Evolutionary conservation across 2,113 vertebrate species (phyloP).

Genomic region (Diphyllodes magnificus): DNA sequence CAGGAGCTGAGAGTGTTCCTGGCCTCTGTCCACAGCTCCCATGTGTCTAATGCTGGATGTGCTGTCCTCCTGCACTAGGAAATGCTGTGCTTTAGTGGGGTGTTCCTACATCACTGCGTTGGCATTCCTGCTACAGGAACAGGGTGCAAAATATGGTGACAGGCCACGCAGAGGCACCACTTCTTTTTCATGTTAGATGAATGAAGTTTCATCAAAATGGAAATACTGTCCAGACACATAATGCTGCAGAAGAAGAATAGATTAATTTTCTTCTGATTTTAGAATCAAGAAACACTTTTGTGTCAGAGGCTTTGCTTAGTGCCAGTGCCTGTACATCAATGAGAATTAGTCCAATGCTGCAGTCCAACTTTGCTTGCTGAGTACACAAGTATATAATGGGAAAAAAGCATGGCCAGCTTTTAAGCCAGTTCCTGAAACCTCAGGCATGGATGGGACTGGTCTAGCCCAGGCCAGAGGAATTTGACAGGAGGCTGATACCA

Average conservation of each 20-base stretch:
- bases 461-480: not conserved
- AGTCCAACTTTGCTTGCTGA: not conserved
- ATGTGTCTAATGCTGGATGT: accelerated
- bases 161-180: not conserved
- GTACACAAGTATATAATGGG: too few relatives aligned
- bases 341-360: not conserved
- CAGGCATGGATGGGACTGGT: not conserved
- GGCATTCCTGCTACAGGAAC: not conserved
- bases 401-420: not conserved
- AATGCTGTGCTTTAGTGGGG: not conserved
- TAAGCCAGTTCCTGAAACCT: not conserved
- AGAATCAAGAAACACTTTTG: not conserved
- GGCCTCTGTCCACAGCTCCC: not conserved
- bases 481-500: not conserved
- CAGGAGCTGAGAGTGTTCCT: not conserved
- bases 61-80: not conserved
- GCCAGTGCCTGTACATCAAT: not conserved
- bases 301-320: not conserved
- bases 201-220: not conserved
- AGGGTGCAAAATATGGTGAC: not conserved
- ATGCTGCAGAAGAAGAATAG: not conserved
- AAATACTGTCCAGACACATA: not conserved
- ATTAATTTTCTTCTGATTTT: not conserved
- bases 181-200: not conserved
- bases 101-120: not conserved